Evolutionary conservation across 2,113 vertebrate species (phyloP).

Genomic region (Trogon melanurus): DNA sequence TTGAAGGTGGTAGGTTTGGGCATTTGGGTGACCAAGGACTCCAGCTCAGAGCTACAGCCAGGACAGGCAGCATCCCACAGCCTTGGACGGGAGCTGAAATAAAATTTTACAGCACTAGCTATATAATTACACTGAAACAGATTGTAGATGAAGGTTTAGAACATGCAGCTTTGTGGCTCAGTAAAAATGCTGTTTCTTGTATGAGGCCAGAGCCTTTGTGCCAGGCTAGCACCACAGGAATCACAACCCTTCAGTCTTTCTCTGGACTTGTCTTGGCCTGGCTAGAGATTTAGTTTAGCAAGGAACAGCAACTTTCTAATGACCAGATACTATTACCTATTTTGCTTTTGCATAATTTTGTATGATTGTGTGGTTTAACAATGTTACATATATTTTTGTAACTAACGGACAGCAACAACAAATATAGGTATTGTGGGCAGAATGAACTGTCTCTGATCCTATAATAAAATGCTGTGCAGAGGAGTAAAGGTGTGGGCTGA

Average conservation of each 20-base stretch:
- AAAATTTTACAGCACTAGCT: neutral
- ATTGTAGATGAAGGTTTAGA: neutral
- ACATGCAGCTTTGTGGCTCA: neutral
- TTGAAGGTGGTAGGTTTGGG: neutral
- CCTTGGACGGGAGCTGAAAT: neutral
- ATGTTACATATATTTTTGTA: neutral
- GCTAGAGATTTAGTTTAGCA: neutral
- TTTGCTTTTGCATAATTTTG: neutral
- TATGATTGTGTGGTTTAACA: neutral
- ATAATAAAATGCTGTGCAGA: fast-evolving
- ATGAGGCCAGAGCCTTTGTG: neutral
- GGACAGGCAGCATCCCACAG: neutral
- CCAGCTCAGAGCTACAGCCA: neutral
- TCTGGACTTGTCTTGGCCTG: neutral
- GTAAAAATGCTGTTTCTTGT: neutral
- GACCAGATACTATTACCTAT: neutral
- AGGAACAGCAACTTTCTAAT: neutral
- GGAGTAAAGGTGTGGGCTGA: neutral
- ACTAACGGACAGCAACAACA: neutral
- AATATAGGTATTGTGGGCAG: neutral
- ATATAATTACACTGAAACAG: neutral
- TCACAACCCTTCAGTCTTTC: neutral
- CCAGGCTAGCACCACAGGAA: neutral
- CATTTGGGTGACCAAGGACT: neutral
- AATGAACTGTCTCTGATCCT: neutral